A percentile compares a stretch with the other conserved stretches of the same genome.
Evolutionary conservation across 2,888 invertebrate genomes (phyloP).

Genomic region (Aspidiotus rigidus): DNA sequence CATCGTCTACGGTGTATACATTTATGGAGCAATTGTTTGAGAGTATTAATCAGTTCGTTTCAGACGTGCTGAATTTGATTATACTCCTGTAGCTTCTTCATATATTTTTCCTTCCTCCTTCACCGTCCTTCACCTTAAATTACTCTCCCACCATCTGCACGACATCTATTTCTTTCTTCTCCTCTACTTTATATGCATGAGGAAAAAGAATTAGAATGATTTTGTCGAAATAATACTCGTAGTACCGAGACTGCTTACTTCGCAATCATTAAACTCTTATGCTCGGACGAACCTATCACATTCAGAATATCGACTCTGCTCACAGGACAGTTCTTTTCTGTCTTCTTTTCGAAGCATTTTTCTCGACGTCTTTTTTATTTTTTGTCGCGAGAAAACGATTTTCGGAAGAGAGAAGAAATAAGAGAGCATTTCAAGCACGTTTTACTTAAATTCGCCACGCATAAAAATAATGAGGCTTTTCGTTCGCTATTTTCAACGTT

Average conservation of each 20-base stretch:
- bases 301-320: conserved; percentile 9
- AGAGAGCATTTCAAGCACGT: conserved; percentile 18
- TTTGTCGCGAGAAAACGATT: neutral
- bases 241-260: neutral
- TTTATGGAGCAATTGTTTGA: too few relatives aligned
- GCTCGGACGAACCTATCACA: conserved; percentile 23
- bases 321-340: neutral
- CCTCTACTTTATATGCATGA: neutral
- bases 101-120: too few relatives aligned
- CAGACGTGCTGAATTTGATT: too few relatives aligned
- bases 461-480: conserved; percentile 17
- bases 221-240: neutral
- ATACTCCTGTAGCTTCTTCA: too few relatives aligned
- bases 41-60: too few relatives aligned
- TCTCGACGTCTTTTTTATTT: neutral
- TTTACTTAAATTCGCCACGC: conserved; percentile 14
- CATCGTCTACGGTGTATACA: too few relatives aligned
- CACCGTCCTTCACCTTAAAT: too few relatives aligned
- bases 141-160: too few relatives aligned
- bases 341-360: neutral
- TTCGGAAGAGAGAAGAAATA: neutral
- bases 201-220: conserved; percentile 10
- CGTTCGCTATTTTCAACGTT: conserved; percentile 22
- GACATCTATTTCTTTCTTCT: too few relatives aligned
- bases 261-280: conserved; percentile 25